Base-by-base conservation (phyloP, 2,797 vertebrate genomes). In the Myripristis jacobus region DNA sequence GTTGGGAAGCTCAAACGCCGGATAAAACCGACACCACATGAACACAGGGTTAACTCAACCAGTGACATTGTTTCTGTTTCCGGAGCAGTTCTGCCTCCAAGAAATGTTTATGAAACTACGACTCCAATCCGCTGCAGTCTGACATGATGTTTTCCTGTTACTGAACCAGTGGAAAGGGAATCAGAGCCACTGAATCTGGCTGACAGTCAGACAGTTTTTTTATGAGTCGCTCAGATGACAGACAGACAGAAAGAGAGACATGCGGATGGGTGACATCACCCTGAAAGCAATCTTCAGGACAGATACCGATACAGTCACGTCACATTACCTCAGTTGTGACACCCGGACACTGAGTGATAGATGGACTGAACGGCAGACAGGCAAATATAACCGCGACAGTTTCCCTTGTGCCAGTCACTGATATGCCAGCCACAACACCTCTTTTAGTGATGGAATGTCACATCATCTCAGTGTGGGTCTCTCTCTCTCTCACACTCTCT, bases 211-310 rank as follows among this genome's bases (percentile, higher is more conserved):
- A 29, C 4, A 6, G 52, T 29, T 29, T 29, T 29, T 29, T 29
- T 29, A 29, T 29, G 27, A 29, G 3, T 29, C 27, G 27, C 27
- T 29, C 27, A 29, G 27, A 29, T 29, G 27, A 36, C 46, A 55
- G 64, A 58, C 34, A 41, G 43, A 46, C 41, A 34, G 53, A 19
- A 27, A 53, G 51, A 53, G 24, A 16, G 52, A 54, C 27, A 29
- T 18, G 24, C 46, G 22, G 71, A 74, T 63, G 60, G 84, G 77
- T 93, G 92, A 93, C 89, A 90, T 91, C 86, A 90, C 59, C 79
- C 75, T 58, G 70, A 84, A 77, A 83, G 77, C 71, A 56, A 79
- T 75, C 81, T 56, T 2, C 8, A 71, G 70, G 84, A 67, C 81
- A 19, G 83, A 85, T 80, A 73, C 66, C 22, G 82, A 88, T 86